A percentile compares a stretch with the other conserved stretches of the same genome.
phyloP scores from a whole-genome alignment of 2,888 invertebrate species.

The Saturnia japonica region DNA sequence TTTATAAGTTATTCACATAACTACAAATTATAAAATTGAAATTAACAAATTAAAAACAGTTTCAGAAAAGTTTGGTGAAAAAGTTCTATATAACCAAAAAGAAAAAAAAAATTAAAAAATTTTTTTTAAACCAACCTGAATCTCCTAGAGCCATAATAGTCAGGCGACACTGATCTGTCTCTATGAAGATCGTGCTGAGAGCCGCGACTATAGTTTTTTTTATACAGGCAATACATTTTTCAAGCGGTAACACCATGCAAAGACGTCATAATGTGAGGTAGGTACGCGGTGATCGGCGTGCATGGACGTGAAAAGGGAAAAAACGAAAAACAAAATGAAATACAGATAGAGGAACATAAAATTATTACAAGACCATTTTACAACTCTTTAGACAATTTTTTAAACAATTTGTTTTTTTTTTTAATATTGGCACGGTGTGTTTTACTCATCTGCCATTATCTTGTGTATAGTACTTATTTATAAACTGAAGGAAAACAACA shows the following conservation, averaged over 20 bases:
- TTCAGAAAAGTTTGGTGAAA: background rate
- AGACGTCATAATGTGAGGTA: constrained; percentile 69
- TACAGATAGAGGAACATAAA: background rate
- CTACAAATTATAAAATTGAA: background rate
- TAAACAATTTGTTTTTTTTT: background rate
- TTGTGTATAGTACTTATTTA: too few species aligned
- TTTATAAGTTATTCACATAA: background rate
- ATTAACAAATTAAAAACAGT: background rate
- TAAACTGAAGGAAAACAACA: too few species aligned
- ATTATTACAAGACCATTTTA: background rate
- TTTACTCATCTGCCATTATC: too few species aligned
- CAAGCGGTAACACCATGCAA: constrained; percentile 67
- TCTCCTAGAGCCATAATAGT: constrained; percentile 86
- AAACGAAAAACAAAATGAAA: constrained; percentile 38
- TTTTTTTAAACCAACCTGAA: constrained; percentile 85
- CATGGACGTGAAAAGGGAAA: constrained; percentile 46
- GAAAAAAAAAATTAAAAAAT: background rate
- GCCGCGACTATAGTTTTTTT: constrained; percentile 81
- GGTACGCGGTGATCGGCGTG: constrained; percentile 46
- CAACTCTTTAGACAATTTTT: background rate
- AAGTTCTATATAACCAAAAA: background rate
- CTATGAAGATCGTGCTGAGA: constrained; percentile 87
- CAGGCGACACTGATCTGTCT: constrained; percentile 87
- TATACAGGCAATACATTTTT: constrained; percentile 42
- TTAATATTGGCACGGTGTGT: too few species aligned